Evolutionary conservation across 2,113 vertebrate species (phyloP), one percentile per base, ranked within the genome.

Genomic region (Chaetorhynchus papuensis): DNA sequence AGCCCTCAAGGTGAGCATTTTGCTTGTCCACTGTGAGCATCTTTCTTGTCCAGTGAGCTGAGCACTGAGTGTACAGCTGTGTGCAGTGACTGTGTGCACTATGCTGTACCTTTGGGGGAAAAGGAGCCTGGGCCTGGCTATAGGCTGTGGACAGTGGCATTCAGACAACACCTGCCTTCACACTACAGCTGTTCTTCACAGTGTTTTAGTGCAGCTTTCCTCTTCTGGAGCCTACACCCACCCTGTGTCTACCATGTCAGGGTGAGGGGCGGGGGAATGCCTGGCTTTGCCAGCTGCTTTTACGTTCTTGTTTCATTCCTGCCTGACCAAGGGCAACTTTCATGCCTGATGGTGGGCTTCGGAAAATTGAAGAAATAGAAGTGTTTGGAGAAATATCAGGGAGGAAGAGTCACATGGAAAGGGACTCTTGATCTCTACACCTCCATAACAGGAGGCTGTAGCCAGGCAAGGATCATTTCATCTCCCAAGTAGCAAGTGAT

Each of bases 21-120:
- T 94, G 3, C 90, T 97, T 1, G 18, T 83, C 15, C 91, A 33
- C 68, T 97, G 96, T 31, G 47, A 22, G n/a, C 16, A 35, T 99
- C 64, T 97, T 94, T 4, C 95, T 97, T 0, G 16, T 85, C 20
- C 90, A 39, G 66, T 97, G 94, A 95, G 41, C 20, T 1, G 37
- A 26, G 27, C n/a, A 4, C 16, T 21, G 68, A 4, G 5, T 21
- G 19, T n/a, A 7, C 13, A 22, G 75, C 41, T 64, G 39, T 20
- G 7, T 56, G 20, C 44, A 31, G 42, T 4, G 47, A n/a, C 30
- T 31, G 49, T 42, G 27, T 4, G 27, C 6, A 1, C 42, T 27
- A 2, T 1, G 2, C 16, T 4, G 24, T 16, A 20, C 54, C 30
- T 20, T n/a, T 7, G 1, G 4, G 20, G 66, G n/a, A 11, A 61